Evolutionary conservation across 2,113 vertebrate genomes (phyloP).

Genomic region (Oriolus oriolus): DNA sequence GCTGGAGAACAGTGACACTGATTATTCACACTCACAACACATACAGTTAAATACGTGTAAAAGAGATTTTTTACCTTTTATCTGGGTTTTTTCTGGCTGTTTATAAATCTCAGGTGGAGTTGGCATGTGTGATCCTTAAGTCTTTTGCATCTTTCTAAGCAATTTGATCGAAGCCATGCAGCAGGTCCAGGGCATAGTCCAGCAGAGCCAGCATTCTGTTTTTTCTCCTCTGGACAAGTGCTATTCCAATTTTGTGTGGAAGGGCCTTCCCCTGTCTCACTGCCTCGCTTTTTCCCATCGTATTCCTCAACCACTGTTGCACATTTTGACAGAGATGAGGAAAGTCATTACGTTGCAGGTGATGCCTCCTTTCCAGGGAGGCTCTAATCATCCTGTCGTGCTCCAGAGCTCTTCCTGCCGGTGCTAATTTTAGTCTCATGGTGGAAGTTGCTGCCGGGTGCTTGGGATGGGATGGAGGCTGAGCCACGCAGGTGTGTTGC

Average conservation of each 20-base stretch:
- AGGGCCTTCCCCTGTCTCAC: not conserved
- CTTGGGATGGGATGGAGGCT: not conserved
- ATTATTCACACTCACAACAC: not conserved
- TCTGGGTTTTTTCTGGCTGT: not conserved
- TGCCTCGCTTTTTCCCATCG: not conserved
- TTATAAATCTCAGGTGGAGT: not conserved
- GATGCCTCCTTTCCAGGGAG: conserved; percentile 13
- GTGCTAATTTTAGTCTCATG: not conserved
- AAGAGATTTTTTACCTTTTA: not conserved
- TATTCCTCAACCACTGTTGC: not conserved
- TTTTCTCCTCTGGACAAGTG: not conserved
- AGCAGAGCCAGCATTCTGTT: not conserved
- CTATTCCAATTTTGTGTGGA: not conserved
- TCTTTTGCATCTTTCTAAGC: not conserved
- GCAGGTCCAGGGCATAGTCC: not conserved
- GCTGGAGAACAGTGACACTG: not conserved
- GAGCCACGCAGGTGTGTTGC: not conserved
- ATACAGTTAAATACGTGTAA: not conserved
- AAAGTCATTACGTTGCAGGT: not conserved
- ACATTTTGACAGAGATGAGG: not conserved
- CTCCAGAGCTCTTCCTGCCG: not conserved
- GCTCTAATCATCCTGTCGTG: not conserved
- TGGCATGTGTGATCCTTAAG: not conserved
- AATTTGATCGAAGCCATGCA: not conserved
- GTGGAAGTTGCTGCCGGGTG: not conserved